These are phyloP conservation scores for Melanchra persicariae DNA, from an alignment of 2,888 invertebrate genomes.

Conservation along the genomic window DNA sequence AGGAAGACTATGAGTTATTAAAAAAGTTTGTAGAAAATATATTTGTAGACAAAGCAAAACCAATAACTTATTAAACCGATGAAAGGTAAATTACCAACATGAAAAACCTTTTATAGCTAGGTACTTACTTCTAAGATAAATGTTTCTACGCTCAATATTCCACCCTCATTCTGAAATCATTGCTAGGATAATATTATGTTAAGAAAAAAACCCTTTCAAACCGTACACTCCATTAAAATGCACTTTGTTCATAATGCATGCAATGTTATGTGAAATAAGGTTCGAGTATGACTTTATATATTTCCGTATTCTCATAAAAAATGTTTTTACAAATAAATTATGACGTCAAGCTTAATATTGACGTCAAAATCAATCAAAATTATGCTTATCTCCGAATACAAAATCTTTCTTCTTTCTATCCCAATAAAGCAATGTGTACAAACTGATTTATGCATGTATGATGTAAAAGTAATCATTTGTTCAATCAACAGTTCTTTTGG, in stretches of 20 bases:
- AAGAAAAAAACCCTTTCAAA: not conserved
- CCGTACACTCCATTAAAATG: conserved; percentile 13
- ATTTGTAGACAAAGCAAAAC: not conserved
- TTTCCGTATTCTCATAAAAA: not conserved
- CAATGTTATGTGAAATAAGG: conserved; percentile 2
- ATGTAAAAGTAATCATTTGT: too few species aligned
- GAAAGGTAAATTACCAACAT: conserved; percentile 4
- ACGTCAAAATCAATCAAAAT: not conserved
- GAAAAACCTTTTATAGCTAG: conserved; percentile 15
- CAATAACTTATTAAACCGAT: not conserved
- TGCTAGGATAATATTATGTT: not conserved
- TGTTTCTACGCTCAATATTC: conserved; percentile 21
- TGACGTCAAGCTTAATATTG: not conserved
- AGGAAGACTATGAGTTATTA: too few species aligned
- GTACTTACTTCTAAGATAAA: conserved; percentile 9
- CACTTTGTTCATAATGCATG: conserved; percentile 6
- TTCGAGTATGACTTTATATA: conserved; percentile 4
- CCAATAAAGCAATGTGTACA: too few species aligned
- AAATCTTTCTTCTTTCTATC: too few species aligned
- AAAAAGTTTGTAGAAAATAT: not conserved
- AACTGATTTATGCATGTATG: too few species aligned
- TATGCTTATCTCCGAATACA: too few species aligned
- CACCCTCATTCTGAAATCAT: conserved; percentile 2
- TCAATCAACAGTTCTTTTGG: too few species aligned
- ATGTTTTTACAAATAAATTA: not conserved